These are phyloP conservation scores for Aproaerema taeniolella DNA, from an alignment of 2,888 invertebrate species.

Conservation along the genomic window DNA sequence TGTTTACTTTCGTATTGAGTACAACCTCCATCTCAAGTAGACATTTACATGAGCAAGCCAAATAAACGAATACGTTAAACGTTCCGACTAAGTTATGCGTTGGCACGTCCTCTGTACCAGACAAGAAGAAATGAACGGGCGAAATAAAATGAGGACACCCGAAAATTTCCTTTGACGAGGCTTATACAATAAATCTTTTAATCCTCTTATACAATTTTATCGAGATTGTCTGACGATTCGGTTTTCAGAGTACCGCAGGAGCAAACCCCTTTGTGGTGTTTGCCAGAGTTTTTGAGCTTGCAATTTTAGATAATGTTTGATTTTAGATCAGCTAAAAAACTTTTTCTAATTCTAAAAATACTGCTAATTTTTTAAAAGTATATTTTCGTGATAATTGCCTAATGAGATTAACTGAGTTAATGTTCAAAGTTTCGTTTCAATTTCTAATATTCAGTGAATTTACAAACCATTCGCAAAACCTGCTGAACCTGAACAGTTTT, in stretches of 20 bases:
- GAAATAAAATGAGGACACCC: conserved; percentile 63
- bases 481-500: too few species aligned
- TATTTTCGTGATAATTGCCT: too few species aligned
- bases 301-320: neutral
- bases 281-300: neutral
- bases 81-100: conserved; percentile 45
- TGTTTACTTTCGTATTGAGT: conserved; percentile 12
- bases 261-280: conserved; percentile 5
- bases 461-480: too few species aligned
- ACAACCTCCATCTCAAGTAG: conserved; percentile 30
- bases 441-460: too few species aligned
- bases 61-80: conserved; percentile 41
- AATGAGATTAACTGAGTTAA: too few species aligned
- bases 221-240: conserved; percentile 49
- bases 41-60: conserved; percentile 48
- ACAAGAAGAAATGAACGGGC: conserved; percentile 50
- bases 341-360: too few species aligned
- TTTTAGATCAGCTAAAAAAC: too few species aligned
- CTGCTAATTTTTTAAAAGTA: too few species aligned
- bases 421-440: too few species aligned
- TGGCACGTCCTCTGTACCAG: conserved; percentile 42
- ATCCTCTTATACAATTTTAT: conserved; percentile 73
- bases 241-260: conserved; percentile 18
- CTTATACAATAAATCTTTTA: conserved; percentile 71
- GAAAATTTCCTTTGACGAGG: conserved; percentile 64